Percentiles rank a stretch among this genome's conserved stretches.
Evolutionary conservation across 2,888 invertebrate species (phyloP).

Genomic region (Coelogynopora nodosa): DNA sequence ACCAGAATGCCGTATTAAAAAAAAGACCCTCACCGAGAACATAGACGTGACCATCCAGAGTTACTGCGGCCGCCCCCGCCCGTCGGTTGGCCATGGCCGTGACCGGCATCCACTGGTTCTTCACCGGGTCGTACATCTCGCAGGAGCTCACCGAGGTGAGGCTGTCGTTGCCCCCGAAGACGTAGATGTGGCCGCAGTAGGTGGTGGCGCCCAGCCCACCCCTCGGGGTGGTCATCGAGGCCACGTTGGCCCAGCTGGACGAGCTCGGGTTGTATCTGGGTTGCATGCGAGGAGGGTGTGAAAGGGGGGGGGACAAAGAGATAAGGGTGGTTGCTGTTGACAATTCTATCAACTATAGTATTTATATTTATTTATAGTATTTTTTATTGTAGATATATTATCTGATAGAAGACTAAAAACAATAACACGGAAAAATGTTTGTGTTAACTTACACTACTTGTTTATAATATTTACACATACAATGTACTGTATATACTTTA

Average conservation of each 20-base stretch:
- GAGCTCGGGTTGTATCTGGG: constrained; percentile 60
- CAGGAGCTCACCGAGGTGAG: constrained; percentile 63
- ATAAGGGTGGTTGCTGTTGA: too few species aligned
- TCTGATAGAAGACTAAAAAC: too few species aligned
- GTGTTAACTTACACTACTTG: too few species aligned
- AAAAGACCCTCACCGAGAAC: constrained; percentile 52
- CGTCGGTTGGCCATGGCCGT: constrained; percentile 62
- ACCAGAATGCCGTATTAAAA: too few species aligned
- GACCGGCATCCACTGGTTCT: constrained; percentile 62
- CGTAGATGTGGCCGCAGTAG: constrained; percentile 60
- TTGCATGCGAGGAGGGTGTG: background rate
- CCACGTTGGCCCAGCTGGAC: constrained; percentile 62
- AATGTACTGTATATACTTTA: too few species aligned
- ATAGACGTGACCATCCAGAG: constrained; percentile 63
- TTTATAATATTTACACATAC: too few species aligned
- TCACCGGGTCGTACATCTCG: constrained; percentile 63
- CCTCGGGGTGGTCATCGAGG: constrained; percentile 62
- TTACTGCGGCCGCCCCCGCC: constrained; percentile 64
- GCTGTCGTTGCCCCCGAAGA: constrained; percentile 65
- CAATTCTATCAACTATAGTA: too few species aligned
- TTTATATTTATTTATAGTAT: too few species aligned
- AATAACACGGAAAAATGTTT: too few species aligned
- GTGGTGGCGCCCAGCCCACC: constrained; percentile 63
- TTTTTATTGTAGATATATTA: too few species aligned
- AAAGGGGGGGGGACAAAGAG: too few species aligned